Evolutionary conservation across 2,113 vertebrate genomes (phyloP), one percentile per base, ranked within the genome.

Genomic region (Bubo blakistoni): DNA sequence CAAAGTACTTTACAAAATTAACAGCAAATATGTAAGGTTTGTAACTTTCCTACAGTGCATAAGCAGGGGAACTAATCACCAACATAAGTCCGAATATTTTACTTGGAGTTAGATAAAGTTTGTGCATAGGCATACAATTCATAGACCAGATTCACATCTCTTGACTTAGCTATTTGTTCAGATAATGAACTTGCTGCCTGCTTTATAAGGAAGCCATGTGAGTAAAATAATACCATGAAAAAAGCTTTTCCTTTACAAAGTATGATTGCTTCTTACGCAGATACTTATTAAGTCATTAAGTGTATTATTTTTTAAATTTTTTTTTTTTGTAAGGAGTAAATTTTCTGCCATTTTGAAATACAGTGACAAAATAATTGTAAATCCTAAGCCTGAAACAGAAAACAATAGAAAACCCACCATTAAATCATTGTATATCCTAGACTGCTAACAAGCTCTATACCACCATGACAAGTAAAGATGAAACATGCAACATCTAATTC

Each of bases 401-500:
- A 94, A 86, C 18, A 91, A 72, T 49, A 42, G 26, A 81, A 65
- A 97, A 62, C 25, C 51, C 17, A 71, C 29, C 38, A 85, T 85
- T 96, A 94, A 97, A 95, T 94, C 73, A 76, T 9, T 93, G 58
- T 65, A 54, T 65, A 88, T 88, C 65, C 81, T 79, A 85, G 59
- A 47, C 71, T 62, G 42, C 57, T 95, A 96, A 95, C 87, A 94
- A 97, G 85, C 77, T 96, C 66, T 73, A 34, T 54, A 91, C 22
- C 69, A 76, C n/a, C 42, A 29, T 92, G 94, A 95, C 94, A 95
- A 93, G 76, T 87, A 92, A 12, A 92, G 92, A 96, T 94, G 87
- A 96, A 96, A 96, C 24, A 85, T 54, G 44, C 36, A 95, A 87
- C 21, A 65, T 71, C 79, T 74, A 94, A 97, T 97, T 96, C 82